Conservation (phyloP, 2,888 invertebrate genomes). For the Scaptomyza caliginosa region DNA sequence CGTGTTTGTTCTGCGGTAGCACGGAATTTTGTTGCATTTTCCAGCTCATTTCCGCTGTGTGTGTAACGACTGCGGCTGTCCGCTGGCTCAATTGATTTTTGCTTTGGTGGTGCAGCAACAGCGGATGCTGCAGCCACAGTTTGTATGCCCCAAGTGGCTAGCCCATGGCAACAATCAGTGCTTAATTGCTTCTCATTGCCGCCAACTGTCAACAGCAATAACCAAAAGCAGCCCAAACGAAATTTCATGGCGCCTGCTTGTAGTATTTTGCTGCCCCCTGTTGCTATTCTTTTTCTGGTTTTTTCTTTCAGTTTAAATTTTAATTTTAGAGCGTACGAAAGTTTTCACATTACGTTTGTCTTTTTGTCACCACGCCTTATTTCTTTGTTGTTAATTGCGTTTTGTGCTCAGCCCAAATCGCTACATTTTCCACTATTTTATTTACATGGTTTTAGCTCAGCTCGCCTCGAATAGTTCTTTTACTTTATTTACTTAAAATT, state of each 20-base stretch:
- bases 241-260: constrained; percentile 71
- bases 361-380: constrained; percentile 15
- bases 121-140: constrained; percentile 39
- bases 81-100: constrained; percentile 46
- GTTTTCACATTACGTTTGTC: constrained; percentile 53
- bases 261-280: background rate
- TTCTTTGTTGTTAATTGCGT: constrained; percentile 55
- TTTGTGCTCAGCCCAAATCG: constrained; percentile 34
- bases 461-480: constrained; percentile 39
- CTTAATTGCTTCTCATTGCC: constrained; percentile 73
- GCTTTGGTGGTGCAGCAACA: constrained; percentile 28
- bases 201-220: constrained; percentile 80
- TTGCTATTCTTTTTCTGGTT: constrained; percentile 6
- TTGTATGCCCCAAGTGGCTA: constrained; percentile 49
- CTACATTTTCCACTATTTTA: constrained; percentile 53
- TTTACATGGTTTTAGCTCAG: constrained; percentile 36
- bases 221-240: constrained; percentile 76
- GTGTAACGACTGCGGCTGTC: constrained; percentile 5
- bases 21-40: constrained; percentile 62
- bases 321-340: constrained; percentile 37
- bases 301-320: constrained; percentile 36
- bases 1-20: constrained; percentile 50
- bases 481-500: constrained; percentile 56
- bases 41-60: constrained; percentile 69
- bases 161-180: constrained; percentile 58